phyloP scores from a whole-genome alignment of 1,140 invertebrate genomes.

The Calephelis nemesis region DNA sequence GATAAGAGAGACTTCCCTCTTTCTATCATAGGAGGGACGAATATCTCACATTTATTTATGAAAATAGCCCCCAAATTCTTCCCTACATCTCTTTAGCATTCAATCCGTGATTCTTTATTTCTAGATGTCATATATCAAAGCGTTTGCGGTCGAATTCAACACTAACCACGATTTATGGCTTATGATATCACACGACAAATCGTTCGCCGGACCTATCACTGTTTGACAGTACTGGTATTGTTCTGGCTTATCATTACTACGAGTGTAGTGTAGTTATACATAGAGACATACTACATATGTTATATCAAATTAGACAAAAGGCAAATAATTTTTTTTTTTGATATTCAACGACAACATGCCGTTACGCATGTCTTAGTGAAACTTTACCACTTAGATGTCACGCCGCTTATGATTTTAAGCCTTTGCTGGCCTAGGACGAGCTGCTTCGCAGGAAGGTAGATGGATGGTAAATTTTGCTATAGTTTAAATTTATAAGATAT shows the following conservation, averaged over 20 bases:
- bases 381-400: too few relatives aligned
- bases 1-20: not conserved
- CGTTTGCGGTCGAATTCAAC: slow-evolving; percentile 35
- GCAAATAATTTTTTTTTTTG: too few relatives aligned
- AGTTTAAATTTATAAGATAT: too few relatives aligned
- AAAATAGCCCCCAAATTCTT: not conserved
- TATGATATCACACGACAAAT: slow-evolving; percentile 61
- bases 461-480: too few relatives aligned
- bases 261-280: slow-evolving; percentile 22
- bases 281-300: not conserved
- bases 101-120: slow-evolving; percentile 23
- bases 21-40: not conserved
- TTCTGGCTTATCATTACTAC: slow-evolving; percentile 44
- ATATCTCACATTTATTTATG: not conserved
- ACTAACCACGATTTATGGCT: slow-evolving; percentile 52
- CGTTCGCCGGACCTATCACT: slow-evolving; percentile 40
- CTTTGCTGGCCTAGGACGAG: too few relatives aligned
- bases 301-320: too few relatives aligned
- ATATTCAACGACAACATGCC: too few relatives aligned
- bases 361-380: too few relatives aligned
- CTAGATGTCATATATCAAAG: slow-evolving; percentile 35
- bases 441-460: too few relatives aligned
- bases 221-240: slow-evolving; percentile 55
- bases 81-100: slow-evolving; percentile 19
- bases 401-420: too few relatives aligned